Evolutionary conservation across 1,140 invertebrate genomes (phyloP).

Genomic region (Heliconius himera): DNA sequence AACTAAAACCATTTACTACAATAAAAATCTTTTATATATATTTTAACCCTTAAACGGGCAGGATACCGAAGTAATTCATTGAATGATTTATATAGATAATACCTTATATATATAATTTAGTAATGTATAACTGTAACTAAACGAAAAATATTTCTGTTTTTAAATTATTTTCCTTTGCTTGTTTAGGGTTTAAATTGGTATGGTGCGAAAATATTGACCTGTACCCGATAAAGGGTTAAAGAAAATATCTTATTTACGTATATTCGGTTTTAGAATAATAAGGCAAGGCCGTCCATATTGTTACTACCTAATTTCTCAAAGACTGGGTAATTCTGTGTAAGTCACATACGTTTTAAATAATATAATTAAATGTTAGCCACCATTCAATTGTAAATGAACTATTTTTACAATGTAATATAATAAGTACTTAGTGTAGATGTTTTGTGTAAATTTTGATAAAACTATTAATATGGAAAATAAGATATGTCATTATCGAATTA

Average conservation of each 20-base stretch:
- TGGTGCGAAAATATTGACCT: too few relatives aligned
- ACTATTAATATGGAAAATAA: constrained; percentile 46
- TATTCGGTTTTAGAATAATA: constrained; percentile 34
- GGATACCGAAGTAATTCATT: neutral
- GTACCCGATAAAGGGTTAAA: too few relatives aligned
- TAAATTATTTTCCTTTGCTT: too few relatives aligned
- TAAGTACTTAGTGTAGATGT: constrained; percentile 63
- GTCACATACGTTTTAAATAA: constrained; percentile 13
- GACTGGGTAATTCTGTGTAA: constrained; percentile 51
- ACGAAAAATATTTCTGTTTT: too few relatives aligned
- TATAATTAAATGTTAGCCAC: neutral
- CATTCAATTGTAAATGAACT: constrained; percentile 42
- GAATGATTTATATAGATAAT: too few relatives aligned
- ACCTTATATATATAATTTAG: neutral
- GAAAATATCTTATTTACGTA: neutral
- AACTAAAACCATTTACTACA: neutral
- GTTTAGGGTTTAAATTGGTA: too few relatives aligned
- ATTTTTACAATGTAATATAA: constrained; percentile 76
- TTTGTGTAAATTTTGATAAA: constrained; percentile 77
- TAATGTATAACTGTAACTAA: too few relatives aligned
- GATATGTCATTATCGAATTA: constrained; percentile 38
- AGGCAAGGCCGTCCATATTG: constrained; percentile 76
- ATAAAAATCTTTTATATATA: neutral
- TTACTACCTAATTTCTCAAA: constrained; percentile 64
- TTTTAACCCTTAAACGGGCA: neutral